phyloP scores from a whole-genome alignment of 2,113 vertebrate genomes.

The Anguilla rostrata region DNA sequence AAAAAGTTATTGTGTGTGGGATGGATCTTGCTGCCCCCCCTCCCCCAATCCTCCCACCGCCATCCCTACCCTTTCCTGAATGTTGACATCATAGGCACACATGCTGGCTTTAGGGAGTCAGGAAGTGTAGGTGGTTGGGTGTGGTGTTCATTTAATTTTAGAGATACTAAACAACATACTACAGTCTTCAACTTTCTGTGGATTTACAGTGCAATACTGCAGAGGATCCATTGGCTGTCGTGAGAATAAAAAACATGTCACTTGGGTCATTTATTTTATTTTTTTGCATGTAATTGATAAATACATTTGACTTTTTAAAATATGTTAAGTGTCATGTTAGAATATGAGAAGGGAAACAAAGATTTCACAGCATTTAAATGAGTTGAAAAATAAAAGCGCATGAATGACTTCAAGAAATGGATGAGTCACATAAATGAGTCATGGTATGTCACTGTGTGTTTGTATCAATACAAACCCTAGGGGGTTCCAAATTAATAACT shows the following conservation, averaged over 20 bases:
- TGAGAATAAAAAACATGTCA: background rate
- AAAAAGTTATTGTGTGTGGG: background rate
- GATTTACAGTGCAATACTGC: background rate
- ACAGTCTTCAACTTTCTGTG: background rate
- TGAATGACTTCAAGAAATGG: constrained; percentile 51
- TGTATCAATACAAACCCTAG: constrained; percentile 36
- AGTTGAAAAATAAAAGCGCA: constrained; percentile 47
- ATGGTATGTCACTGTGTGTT: constrained; percentile 28
- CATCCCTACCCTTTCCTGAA: background rate
- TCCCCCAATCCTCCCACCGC: background rate
- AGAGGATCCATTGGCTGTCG: background rate
- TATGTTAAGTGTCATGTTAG: constrained; percentile 57
- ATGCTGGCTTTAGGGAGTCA: background rate
- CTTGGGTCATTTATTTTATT: constrained; percentile 42
- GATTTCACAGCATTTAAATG: constrained; percentile 46
- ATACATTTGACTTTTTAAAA: constrained; percentile 31
- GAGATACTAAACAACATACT: background rate
- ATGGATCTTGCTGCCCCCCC: background rate
- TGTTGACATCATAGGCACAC: constrained; percentile 10
- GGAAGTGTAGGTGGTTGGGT: background rate
- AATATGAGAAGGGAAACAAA: constrained; percentile 56
- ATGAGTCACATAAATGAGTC: constrained; percentile 27
- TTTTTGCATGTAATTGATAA: constrained; percentile 60
- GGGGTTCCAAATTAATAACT: constrained; percentile 2
- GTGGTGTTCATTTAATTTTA: background rate